phyloP scores from a whole-genome alignment of 2,113 vertebrate genomes.

The Stictonetta naevosa region DNA sequence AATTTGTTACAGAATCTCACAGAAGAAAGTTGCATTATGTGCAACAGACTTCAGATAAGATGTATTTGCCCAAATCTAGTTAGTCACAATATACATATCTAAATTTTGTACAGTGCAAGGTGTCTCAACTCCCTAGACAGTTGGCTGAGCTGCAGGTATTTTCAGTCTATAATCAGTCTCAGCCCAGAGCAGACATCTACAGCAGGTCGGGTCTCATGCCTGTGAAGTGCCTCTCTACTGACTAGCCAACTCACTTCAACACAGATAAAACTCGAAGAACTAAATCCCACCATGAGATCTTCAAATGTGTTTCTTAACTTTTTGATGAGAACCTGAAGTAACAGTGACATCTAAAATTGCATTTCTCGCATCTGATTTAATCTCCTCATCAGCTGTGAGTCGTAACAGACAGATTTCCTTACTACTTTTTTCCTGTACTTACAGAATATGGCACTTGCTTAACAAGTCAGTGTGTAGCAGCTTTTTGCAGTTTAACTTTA shows the following conservation, averaged over 20 bases:
- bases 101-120: not conserved
- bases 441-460: not conserved
- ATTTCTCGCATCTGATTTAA: not conserved
- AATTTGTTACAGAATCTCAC: not conserved
- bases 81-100: not conserved
- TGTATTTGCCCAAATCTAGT: not conserved
- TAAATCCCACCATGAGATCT: not conserved
- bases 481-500: not conserved
- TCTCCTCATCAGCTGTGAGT: not conserved
- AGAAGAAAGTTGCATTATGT: not conserved
- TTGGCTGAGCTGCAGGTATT: not conserved
- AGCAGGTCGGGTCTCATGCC: not conserved
- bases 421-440: not conserved
- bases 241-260: not conserved
- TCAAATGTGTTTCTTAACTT: not conserved
- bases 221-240: not conserved
- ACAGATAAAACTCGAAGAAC: not conserved
- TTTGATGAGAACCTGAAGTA: not conserved
- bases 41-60: not conserved
- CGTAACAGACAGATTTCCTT: conserved; percentile 3
- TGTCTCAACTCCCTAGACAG: not conserved
- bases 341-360: not conserved
- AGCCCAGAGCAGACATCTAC: not conserved
- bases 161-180: not conserved
- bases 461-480: not conserved